phyloP scores from a whole-genome alignment of 1,140 invertebrate genomes.

The Orius insidiosus region DNA sequence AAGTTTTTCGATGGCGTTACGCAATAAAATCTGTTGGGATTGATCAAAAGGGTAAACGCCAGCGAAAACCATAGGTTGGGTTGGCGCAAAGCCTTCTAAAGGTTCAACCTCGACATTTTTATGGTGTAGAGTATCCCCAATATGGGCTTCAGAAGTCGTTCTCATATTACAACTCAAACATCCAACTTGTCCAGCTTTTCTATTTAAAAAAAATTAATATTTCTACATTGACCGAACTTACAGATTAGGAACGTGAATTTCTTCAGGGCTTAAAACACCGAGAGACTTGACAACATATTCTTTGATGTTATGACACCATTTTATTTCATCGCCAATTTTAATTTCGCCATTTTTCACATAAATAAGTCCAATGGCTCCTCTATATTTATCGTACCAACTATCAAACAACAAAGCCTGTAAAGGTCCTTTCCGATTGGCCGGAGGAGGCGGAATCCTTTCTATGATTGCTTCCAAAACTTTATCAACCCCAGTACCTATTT shows the following conservation, averaged over 20 bases:
- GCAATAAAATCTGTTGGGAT: conserved; percentile 53
- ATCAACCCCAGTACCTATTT: conserved; percentile 63
- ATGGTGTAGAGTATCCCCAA: conserved; percentile 71
- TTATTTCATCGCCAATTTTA: conserved; percentile 42
- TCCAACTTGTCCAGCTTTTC: conserved; percentile 64
- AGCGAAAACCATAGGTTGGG: conserved; percentile 84
- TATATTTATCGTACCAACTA: conserved; percentile 80
- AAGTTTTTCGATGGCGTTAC: conserved; percentile 75
- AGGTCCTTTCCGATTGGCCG: conserved; percentile 34
- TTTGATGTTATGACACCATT: conserved; percentile 35
- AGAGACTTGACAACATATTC: conserved; percentile 64
- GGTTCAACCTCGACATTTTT: conserved; percentile 35
- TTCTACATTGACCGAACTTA: conserved; percentile 27
- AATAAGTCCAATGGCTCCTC: conserved; percentile 66
- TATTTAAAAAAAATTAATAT: conserved; percentile 22
- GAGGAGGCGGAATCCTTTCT: conserved; percentile 58
- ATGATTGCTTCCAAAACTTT: conserved; percentile 61
- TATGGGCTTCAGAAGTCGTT: conserved; percentile 52
- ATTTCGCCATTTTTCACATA: conserved; percentile 59
- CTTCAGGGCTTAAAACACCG: conserved; percentile 61
- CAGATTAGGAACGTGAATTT: conserved; percentile 47
- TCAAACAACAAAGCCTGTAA: conserved; percentile 81
- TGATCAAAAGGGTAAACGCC: conserved; percentile 87
- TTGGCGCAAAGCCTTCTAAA: conserved; percentile 44
- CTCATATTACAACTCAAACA: conserved; percentile 68